phyloP scores from a whole-genome alignment of 2,888 invertebrate species.

The Pocota personata region DNA sequence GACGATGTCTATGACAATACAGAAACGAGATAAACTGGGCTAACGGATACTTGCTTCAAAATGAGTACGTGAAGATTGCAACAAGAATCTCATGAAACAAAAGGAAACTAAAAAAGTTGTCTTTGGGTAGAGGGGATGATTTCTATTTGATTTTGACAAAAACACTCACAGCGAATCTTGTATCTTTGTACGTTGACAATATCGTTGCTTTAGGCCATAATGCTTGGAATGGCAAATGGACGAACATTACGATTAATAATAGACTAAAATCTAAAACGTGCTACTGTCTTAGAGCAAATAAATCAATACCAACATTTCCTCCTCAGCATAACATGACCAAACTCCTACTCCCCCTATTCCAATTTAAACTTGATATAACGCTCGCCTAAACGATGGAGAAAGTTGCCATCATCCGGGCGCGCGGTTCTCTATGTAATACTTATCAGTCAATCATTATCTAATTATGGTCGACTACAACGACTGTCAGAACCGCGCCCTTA shows the following conservation, averaged over 20 bases:
- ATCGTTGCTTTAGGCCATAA: no score
- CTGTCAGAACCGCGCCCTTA: slow-evolving; percentile 21
- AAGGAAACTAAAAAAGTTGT: neutral
- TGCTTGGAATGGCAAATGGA: no score
- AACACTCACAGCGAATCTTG: no score
- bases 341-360: neutral
- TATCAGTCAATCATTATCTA: slow-evolving; percentile 50
- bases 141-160: neutral
- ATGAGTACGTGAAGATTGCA: neutral
- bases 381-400: neutral
- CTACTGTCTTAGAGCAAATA: no score
- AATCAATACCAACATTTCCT: neutral
- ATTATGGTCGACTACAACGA: slow-evolving; percentile 12
- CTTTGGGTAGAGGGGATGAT: neutral
- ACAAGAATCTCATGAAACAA: neutral
- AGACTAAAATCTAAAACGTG: no score
- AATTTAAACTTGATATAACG: neutral
- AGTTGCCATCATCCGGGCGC: neutral
- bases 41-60: neutral
- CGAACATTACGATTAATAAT: no score
- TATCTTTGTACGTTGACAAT: no score
- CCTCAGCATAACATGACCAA: neutral
- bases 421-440: neutral
- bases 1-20: neutral
- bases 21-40: neutral